Evolutionary conservation across 2,888 invertebrate species (phyloP), one percentile per base, ranked within the genome.

Genomic region (Saturnia pavonia): DNA sequence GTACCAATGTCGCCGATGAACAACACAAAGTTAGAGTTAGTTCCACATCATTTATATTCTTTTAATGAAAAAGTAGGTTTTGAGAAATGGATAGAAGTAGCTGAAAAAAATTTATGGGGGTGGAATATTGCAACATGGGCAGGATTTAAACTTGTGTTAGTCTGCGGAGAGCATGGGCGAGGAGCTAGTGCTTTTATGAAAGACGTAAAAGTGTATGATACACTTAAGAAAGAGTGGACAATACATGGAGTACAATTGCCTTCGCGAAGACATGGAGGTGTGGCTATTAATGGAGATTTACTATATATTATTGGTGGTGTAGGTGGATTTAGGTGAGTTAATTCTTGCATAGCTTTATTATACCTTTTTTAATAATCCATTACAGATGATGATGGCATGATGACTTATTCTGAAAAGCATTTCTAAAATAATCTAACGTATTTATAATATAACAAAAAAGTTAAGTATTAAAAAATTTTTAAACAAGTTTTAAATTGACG

Each of bases 301-400:
- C 73, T 94, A 60, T 92, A 79, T 73, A 79, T 92, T 57, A 78
- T 92, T 70, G 92, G 93, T 74, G 93, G 93, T 9, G 89, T 93
- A 75, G 93, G 93, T 82, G 88, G 82, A 73, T 93, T 85, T 85
- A 91, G 93, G 93, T 94, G 75, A 81, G 91, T 88, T 16, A 34
- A 40, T 68, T 16, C 19, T 66, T 65, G n/a, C 6, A 27, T 14
- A 3, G 14, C 3, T 27, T 27, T 27, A 14, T 27, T 27, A 60
- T 27, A 25, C 3, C 22, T 14, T 54, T 22, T 45, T 45, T 45
- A 16, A 16, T 16, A 45, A 45, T 45, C n/a, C n/a, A n/a, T n/a
- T n/a, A n/a, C n/a, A n/a, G n/a, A n/a, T n/a, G n/a, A n/a, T n/a
- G n/a, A n/a, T n/a, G n/a, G n/a, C n/a, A n/a, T n/a, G n/a, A n/a